Conservation (phyloP, 2,113 vertebrate species). For the Amazona guildingii region DNA sequence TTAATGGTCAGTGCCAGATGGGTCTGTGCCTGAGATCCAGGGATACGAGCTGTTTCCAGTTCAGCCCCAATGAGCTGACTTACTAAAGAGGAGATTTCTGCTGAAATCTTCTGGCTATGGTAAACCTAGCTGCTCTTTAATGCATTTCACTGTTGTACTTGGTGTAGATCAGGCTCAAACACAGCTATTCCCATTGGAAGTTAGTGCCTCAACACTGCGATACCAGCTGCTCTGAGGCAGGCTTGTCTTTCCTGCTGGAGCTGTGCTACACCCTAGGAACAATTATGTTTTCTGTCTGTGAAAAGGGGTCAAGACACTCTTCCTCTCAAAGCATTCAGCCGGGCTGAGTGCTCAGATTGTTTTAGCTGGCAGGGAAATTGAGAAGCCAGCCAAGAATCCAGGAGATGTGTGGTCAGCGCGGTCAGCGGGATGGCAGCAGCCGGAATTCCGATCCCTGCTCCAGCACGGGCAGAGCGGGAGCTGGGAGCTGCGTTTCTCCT, state of each 20-base stretch:
- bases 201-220: rapidly evolving
- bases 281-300: neutral
- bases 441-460: neutral
- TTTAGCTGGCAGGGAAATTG: neutral
- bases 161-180: neutral
- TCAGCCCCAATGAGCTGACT: neutral
- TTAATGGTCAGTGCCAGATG: neutral
- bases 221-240: neutral
- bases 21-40: neutral
- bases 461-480: neutral
- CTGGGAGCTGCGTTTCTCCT: neutral
- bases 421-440: neutral
- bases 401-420: neutral
- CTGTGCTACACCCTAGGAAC: neutral
- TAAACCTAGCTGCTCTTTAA: neutral
- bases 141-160: neutral
- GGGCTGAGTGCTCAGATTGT: neutral
- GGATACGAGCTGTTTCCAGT: neutral
- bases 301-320: neutral
- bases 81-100: neutral
- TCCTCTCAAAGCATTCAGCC: neutral
- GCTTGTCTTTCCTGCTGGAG: neutral
- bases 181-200: neutral
- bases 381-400: neutral
- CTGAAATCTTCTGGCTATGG: neutral